A percentile compares a stretch with the other conserved stretches of the same genome.
Conservation (phyloP, 2,888 invertebrate genomes). For the Drosophila engyochracea region DNA sequence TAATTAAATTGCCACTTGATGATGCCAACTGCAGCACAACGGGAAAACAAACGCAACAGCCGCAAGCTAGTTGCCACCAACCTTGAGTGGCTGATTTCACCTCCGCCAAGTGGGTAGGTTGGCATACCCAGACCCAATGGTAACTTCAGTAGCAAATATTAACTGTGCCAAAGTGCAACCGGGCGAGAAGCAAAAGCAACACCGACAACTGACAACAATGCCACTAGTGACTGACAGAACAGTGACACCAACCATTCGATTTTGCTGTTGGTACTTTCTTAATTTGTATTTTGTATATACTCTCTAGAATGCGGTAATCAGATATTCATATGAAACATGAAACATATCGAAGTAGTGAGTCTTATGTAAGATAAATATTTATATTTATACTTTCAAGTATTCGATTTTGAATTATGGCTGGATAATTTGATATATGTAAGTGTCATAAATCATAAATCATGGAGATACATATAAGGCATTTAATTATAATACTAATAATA, state of each 20-base stretch:
- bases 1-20: conserved; percentile 70
- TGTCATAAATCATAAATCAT: not conserved
- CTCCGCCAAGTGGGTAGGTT: conserved; percentile 31
- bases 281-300: not conserved
- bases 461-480: not conserved
- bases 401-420: not conserved
- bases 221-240: conserved; percentile 19
- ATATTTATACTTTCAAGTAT: not conserved
- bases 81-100: conserved; percentile 12
- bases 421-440: not conserved
- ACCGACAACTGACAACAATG: conserved; percentile 28
- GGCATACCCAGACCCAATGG: conserved; percentile 16
- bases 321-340: not conserved
- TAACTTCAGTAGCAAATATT: conserved; percentile 38
- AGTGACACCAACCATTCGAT: conserved; percentile 13
- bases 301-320: not conserved
- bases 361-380: not conserved
- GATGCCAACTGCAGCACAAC: conserved; percentile 32
- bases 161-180: conserved; percentile 49
- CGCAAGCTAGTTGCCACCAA: conserved; percentile 12
- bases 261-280: conserved; percentile 13
- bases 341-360: not conserved
- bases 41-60: conserved; percentile 21
- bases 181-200: conserved; percentile 2
- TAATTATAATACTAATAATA: not conserved